Percentiles rank a stretch among this genome's conserved stretches.
These are phyloP conservation scores for Heteronetta atricapilla DNA, from an alignment of 2,113 vertebrate species.

Conservation along the genomic window DNA sequence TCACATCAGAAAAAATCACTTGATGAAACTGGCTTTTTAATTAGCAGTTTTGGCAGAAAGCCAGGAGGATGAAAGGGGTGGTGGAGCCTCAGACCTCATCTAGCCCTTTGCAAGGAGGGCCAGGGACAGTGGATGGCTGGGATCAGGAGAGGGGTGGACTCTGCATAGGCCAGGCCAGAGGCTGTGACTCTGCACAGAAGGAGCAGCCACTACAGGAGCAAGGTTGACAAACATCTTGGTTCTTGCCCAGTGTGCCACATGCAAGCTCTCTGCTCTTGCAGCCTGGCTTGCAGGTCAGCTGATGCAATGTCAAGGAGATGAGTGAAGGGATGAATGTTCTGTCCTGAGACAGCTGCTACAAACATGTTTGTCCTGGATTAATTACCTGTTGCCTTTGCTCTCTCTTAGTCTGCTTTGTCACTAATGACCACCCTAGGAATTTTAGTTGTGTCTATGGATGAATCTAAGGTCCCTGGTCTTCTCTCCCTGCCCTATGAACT, in stretches of 20 bases:
- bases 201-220: not conserved
- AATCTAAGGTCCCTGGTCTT: not conserved
- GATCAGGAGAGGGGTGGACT: not conserved
- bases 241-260: rapidly evolving
- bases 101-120: not conserved
- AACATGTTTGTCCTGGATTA: not conserved
- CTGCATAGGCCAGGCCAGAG: not conserved
- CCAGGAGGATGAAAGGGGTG: not conserved
- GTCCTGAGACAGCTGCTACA: not conserved
- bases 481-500: not conserved
- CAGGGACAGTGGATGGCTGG: not conserved
- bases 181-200: not conserved
- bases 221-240: rapidly evolving
- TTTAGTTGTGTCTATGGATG: not conserved
- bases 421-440: not conserved
- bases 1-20: not conserved
- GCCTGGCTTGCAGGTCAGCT: rapidly evolving
- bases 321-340: not conserved
- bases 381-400: not conserved
- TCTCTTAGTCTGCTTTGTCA: not conserved
- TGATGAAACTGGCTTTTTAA: slow-evolving; percentile 5
- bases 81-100: not conserved
- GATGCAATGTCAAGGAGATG: not conserved
- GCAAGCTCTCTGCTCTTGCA: not conserved
- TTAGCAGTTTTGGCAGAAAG: not conserved